These are phyloP conservation scores for Sinocyclocheilus anophthalmus DNA, from an alignment of 2,113 vertebrate species.

Conservation along the genomic window DNA sequence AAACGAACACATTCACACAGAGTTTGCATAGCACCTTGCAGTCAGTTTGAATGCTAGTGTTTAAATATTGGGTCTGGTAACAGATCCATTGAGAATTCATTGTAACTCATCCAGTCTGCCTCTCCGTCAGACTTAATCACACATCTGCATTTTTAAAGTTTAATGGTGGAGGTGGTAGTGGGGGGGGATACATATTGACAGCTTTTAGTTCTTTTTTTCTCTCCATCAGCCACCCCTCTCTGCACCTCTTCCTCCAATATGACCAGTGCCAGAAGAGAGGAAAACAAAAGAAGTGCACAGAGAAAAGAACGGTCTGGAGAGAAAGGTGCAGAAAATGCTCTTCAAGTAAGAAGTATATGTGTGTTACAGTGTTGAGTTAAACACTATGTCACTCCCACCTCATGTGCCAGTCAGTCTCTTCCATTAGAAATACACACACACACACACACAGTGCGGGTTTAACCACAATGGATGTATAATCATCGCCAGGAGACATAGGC, in stretches of 20 bases:
- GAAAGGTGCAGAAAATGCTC: constrained; percentile 1
- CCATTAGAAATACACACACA: constrained; percentile 48
- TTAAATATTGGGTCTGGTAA: constrained; percentile 53
- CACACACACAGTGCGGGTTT: constrained; percentile 47
- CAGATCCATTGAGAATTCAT: constrained; percentile 61
- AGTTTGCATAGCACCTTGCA: constrained; percentile 18
- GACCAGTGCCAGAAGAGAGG: constrained; percentile 42
- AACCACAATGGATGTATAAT: constrained; percentile 66
- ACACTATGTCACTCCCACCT: constrained; percentile 66
- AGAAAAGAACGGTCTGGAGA: not conserved
- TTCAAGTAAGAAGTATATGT: constrained; percentile 39
- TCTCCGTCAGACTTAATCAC: constrained; percentile 69
- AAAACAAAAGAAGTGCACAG: constrained; percentile 35
- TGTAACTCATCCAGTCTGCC: constrained; percentile 59
- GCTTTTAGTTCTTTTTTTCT: constrained; percentile 58
- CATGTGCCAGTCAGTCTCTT: constrained; percentile 62
- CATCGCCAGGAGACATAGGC: constrained; percentile 73
- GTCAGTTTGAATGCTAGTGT: constrained; percentile 26
- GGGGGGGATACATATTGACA: constrained; percentile 72
- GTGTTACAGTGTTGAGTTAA: constrained; percentile 55
- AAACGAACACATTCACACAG: not conserved
- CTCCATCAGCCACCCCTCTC: constrained; percentile 28
- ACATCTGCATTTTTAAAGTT: constrained; percentile 74
- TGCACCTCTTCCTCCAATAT: constrained; percentile 34
- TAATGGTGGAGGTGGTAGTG: constrained; percentile 65